Base-by-base conservation (phyloP, 2,888 invertebrate species). In the Agonum fuliginosum region DNA sequence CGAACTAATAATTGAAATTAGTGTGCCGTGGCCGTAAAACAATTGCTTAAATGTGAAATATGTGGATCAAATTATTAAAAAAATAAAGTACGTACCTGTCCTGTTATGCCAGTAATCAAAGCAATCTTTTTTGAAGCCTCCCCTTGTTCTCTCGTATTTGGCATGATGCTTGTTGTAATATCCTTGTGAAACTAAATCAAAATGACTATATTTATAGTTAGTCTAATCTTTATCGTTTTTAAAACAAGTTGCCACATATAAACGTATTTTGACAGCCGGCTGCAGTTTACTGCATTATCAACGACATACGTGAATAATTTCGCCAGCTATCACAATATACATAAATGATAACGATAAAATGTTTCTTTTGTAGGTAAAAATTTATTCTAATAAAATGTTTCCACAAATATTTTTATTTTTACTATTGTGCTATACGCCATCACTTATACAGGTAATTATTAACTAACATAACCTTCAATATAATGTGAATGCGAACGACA, bases 91-190 rank as follows among this genome's bases (percentile, higher is more conserved):
- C 86, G 85, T 90, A 98, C 98, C 93, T 99, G 99, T 34, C 99
- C 99, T 43, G 97, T 97, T 79, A 99, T 98, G 81, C 99, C 99
- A 78, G 98, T 98, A 83, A 99, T 95, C 78, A 99, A 88, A 8
- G 99, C 98, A 65, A 97, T 91, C 87, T 93, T 93, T 82, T 86
- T 41, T 46, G 41, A 20, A 4, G 70, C 88, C 19, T 78, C 72
- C 27, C 54, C 41, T n/a, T 22, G 41, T 41, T 41, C 67, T 20
- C 6, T 41, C 12, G 41, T 37, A 62, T 8, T 67, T 4, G 41
- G 12, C 37, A 41, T 67, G 4, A 14, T 67, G n/a, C 5, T 62
- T 12, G 6, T 8, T 17, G 6, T 34, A 37, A 1, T 67, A 22
- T 37, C 41, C 3, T 20, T 22, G 34, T 67, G 17, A 41, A 65